These are phyloP conservation scores for Tenebrosternarchus preto DNA, from an alignment of 2,113 vertebrate species.

Conservation along the genomic window DNA sequence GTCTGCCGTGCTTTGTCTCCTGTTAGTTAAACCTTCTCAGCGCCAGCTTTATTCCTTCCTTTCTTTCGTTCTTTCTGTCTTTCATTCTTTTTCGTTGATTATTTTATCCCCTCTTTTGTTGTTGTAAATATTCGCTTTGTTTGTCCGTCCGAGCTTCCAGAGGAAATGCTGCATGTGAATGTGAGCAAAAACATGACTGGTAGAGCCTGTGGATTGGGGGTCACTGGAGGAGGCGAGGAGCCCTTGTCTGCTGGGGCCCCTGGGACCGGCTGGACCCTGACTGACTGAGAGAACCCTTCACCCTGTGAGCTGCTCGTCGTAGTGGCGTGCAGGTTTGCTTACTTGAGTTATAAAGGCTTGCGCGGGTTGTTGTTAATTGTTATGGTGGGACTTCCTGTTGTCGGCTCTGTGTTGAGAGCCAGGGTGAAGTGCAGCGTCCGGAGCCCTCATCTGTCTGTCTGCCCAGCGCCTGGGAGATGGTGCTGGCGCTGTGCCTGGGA, in stretches of 20 bases:
- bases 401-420: slow-evolving; percentile 12
- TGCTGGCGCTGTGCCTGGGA: background rate
- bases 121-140: slow-evolving; percentile 44
- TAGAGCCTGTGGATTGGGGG: too few species aligned
- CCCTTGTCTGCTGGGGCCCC: too few species aligned
- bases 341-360: slow-evolving; percentile 12
- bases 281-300: background rate
- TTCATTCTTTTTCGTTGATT: background rate
- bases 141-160: slow-evolving; percentile 14
- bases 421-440: slow-evolving; percentile 4
- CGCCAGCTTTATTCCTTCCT: slow-evolving; percentile 31
- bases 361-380: slow-evolving; percentile 1
- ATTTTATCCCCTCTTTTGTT: background rate
- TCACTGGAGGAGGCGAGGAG: too few species aligned
- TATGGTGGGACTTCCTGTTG: slow-evolving; percentile 34
- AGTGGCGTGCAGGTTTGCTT: background rate
- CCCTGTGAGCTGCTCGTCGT: too few species aligned
- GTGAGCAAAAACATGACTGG: background rate
- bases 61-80: background rate
- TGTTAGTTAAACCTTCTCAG: slow-evolving; percentile 41
- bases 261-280: too few species aligned
- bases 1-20: slow-evolving; percentile 38
- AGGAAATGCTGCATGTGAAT: background rate
- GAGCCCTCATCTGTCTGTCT: slow-evolving; percentile 43
- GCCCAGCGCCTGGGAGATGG: too few species aligned